Conservation (phyloP, 2,113 vertebrate species). For the Gymnorhina tibicen region DNA sequence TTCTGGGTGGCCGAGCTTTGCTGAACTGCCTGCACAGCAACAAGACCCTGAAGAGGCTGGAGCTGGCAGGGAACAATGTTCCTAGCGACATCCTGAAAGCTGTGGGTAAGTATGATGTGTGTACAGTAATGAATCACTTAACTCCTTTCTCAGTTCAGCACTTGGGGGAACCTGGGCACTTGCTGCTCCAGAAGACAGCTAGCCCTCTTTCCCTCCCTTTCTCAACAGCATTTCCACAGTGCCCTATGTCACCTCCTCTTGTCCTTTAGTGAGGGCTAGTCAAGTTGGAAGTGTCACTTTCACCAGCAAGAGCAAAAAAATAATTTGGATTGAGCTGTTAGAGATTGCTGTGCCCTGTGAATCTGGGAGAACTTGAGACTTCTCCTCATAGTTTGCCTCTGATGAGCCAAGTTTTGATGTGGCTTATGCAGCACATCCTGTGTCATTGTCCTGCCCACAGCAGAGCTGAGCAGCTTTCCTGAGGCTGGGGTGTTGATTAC, state of each 20-base stretch:
- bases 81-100: conserved; percentile 87
- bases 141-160: neutral
- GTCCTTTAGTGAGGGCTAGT: neutral
- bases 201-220: neutral
- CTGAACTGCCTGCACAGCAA: conserved; percentile 84
- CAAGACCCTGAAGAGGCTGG: conserved; percentile 78
- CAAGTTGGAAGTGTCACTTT: neutral
- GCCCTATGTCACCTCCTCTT: neutral
- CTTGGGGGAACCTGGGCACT: neutral
- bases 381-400: neutral
- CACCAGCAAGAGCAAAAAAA: neutral
- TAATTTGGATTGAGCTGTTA: neutral
- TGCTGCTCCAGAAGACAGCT: neutral
- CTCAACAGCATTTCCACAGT: neutral
- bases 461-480: neutral
- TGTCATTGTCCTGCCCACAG: neutral
- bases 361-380: neutral
- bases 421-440: neutral
- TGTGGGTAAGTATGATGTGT: conserved; percentile 73
- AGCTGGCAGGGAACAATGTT: conserved; percentile 91
- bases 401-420: neutral
- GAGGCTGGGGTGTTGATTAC: neutral
- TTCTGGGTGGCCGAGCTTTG: conserved; percentile 87
- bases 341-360: neutral
- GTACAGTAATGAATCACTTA: neutral